Evolutionary conservation across 1,140 invertebrate genomes (phyloP), one percentile per base, ranked within the genome.

Genomic region (Sesamia nonagrioides): DNA sequence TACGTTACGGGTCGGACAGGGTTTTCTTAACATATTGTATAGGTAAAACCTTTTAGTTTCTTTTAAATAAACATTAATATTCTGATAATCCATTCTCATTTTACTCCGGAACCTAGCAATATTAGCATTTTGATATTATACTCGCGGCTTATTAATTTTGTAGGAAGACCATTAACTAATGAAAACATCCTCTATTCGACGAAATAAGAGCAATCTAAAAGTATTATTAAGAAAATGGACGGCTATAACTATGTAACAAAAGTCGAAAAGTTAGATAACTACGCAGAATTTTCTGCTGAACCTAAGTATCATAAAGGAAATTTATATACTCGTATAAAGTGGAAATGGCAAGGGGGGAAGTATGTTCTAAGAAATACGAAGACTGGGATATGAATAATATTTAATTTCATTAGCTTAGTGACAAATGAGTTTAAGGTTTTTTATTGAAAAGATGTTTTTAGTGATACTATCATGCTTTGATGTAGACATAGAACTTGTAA

Each of bases 211-310:
- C 45, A 68, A 68, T 68, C 63, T 42, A 7, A 45, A 45, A 68
- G 7, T 48, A 68, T 45, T 68, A 68, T 68, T 68, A 61, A 40
- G n/a, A 45, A 68, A 45, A 68, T 68, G 37, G 63, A 45, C 18
- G 40, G n/a, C 17, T n/a, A n/a, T 68, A 61, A 17, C 33, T 21
- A 33, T 27, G 27, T 68, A 45, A 68, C 35, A 66, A 42, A 68
- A 45, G 63, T 68, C 63, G 63, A 18, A 42, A 68, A 68, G 63
- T 68, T 45, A 45, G 63, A 68, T 68, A 68, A 68, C 63, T 45
- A 68, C 27, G 54, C 54, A 18, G 63, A 68, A 68, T 21, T 21
- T 45, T n/a, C 45, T 68, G 6, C 3, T 7, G 27, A 40, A 56
- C 54, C 8, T 27, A 17, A 33, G 37, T 18, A 68, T 68, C 63